Conservation (phyloP, 2,888 invertebrate genomes). For the Gryllus longicercus region DNA sequence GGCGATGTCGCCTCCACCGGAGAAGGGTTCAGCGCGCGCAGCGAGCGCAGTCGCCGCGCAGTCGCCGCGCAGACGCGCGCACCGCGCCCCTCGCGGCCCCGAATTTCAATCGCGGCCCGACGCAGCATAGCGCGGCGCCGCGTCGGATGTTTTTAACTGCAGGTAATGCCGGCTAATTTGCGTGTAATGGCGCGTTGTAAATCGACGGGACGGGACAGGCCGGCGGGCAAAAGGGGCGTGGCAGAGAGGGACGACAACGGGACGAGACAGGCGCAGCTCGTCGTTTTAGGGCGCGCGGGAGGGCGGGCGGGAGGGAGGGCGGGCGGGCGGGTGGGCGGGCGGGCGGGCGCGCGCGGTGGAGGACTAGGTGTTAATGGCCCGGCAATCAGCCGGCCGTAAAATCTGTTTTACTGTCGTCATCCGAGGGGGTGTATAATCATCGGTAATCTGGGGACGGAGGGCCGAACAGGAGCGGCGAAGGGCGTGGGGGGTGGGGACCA, state of each 20-base stretch:
- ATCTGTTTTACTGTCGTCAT: background rate
- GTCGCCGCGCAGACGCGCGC: too few relatives aligned
- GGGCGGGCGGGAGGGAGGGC: background rate
- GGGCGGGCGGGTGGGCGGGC: background rate
- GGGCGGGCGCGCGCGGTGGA: background rate
- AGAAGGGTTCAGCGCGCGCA: too few relatives aligned
- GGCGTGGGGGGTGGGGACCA: background rate
- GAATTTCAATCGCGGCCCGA: too few relatives aligned
- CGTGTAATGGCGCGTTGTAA: background rate
- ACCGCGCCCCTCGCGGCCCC: too few relatives aligned
- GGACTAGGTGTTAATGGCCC: background rate
- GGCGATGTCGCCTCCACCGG: too few relatives aligned
- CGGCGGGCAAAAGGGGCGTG: background rate
- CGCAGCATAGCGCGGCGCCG: too few relatives aligned
- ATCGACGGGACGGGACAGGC: background rate
- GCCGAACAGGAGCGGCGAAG: background rate
- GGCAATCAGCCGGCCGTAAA: background rate
- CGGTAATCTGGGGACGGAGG: background rate
- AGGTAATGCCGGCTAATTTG: constrained; percentile 6
- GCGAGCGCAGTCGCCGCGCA: too few relatives aligned
- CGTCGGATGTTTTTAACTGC: background rate
- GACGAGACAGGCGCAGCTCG: background rate
- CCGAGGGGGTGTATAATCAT: background rate
- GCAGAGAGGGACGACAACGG: background rate
- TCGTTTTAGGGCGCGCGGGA: background rate